phyloP scores from a whole-genome alignment of 1,140 invertebrate species.

The Hestina assimilis region DNA sequence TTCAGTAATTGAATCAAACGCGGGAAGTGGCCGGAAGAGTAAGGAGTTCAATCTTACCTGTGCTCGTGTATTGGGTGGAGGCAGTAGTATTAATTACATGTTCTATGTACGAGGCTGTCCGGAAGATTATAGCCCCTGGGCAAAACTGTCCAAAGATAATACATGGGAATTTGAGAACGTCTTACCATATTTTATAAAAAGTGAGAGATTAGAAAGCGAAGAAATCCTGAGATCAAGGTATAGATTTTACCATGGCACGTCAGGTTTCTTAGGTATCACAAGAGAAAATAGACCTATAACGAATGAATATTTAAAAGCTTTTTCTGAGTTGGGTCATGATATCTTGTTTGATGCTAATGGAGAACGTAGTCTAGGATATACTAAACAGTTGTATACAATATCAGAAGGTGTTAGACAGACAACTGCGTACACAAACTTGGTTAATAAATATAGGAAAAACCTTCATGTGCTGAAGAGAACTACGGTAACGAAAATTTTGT shows the following conservation, averaged over 20 bases:
- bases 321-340: conserved; percentile 37
- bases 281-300: conserved; percentile 16
- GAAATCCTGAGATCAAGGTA: conserved; percentile 24
- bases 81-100: conserved; percentile 87
- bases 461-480: conserved; percentile 65
- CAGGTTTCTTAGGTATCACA: conserved; percentile 32
- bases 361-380: conserved; percentile 82
- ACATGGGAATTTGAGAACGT: conserved; percentile 81
- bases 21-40: conserved; percentile 28
- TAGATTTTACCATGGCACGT: conserved; percentile 31
- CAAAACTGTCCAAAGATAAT: conserved; percentile 72
- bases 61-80: conserved; percentile 85
- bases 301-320: conserved; percentile 29
- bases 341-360: conserved; percentile 83
- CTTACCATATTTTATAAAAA: conserved; percentile 44
- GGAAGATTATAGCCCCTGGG: conserved; percentile 86
- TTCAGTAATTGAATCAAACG: conserved; percentile 72
- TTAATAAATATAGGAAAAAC: conserved; percentile 76
- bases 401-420: conserved; percentile 82
- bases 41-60: conserved; percentile 81
- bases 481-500: conserved; percentile 64
- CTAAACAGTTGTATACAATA: conserved; percentile 83
- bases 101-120: conserved; percentile 83
- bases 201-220: conserved; percentile 30
- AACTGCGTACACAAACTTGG: conserved; percentile 79